phyloP scores from a whole-genome alignment of 2,113 vertebrate genomes.

The Cyprinus carpio region DNA sequence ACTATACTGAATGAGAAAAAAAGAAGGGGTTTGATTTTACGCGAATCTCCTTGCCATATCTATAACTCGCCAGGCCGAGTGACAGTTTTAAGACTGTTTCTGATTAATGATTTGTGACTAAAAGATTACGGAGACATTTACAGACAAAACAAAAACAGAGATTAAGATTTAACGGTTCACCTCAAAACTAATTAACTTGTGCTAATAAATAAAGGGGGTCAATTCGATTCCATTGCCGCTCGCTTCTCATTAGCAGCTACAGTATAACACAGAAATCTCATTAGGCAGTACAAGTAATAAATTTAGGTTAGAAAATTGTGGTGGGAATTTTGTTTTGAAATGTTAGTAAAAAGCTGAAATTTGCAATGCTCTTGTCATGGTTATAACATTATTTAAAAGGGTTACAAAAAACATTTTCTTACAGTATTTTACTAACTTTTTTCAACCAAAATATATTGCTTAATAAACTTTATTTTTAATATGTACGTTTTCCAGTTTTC shows the following conservation, averaged over 20 bases:
- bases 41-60: background rate
- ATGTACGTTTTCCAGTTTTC: background rate
- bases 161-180: too few relatives aligned
- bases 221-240: slow-evolving; percentile 11
- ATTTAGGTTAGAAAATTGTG: too few relatives aligned
- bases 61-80: background rate
- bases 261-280: slow-evolving; percentile 19
- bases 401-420: too few relatives aligned
- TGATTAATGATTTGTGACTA: background rate
- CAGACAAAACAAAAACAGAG: background rate
- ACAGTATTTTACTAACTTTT: too few relatives aligned
- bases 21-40: background rate
- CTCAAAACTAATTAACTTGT: background rate
- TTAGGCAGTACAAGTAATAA: slow-evolving; percentile 20
- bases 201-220: background rate
- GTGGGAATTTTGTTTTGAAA: too few relatives aligned
- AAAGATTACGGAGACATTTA: background rate
- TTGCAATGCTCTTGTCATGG: too few relatives aligned
- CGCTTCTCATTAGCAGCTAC: slow-evolving; percentile 33
- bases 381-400: too few relatives aligned
- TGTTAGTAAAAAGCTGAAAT: too few relatives aligned
- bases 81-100: background rate
- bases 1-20: background rate
- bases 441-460: too few relatives aligned
- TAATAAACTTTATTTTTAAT: background rate